phyloP scores from a whole-genome alignment of 2,113 vertebrate genomes.

The Hypanus sabinus region DNA sequence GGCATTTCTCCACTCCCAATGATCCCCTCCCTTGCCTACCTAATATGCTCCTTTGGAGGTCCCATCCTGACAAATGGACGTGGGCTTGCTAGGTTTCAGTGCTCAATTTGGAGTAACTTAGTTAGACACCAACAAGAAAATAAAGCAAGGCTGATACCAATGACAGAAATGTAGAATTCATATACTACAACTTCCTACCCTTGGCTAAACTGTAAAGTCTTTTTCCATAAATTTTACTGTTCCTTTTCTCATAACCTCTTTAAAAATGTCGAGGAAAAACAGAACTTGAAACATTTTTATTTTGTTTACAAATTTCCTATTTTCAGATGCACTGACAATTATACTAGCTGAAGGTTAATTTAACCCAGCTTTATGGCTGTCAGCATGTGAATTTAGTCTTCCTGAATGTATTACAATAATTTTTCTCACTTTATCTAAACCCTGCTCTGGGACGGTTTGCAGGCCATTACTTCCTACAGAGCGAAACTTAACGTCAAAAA shows the following conservation, averaged over 20 bases:
- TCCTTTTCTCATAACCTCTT: not conserved
- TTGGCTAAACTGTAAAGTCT: not conserved
- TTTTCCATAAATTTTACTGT: not conserved
- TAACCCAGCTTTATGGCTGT: not conserved
- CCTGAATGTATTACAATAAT: not conserved
- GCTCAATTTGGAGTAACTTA: not conserved
- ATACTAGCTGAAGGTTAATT: not conserved
- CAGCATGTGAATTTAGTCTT: not conserved
- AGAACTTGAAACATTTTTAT: not conserved
- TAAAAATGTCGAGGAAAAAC: not conserved
- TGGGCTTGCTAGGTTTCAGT: not conserved
- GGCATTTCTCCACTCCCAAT: too few relatives aligned
- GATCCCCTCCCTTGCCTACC: too few relatives aligned
- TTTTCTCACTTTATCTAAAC: not conserved
- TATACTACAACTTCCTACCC: not conserved
- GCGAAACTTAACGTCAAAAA: too few relatives aligned
- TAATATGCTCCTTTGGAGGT: not conserved
- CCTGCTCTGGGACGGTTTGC: too few relatives aligned
- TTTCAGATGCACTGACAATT: not conserved
- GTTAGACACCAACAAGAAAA: not conserved
- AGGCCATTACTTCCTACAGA: too few relatives aligned
- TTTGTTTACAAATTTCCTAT: not conserved
- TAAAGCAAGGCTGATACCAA: not conserved
- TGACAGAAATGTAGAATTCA: not conserved
- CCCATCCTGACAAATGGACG: not conserved